phyloP scores from a whole-genome alignment of 2,888 invertebrate species.

The Nemoura dubitans region DNA sequence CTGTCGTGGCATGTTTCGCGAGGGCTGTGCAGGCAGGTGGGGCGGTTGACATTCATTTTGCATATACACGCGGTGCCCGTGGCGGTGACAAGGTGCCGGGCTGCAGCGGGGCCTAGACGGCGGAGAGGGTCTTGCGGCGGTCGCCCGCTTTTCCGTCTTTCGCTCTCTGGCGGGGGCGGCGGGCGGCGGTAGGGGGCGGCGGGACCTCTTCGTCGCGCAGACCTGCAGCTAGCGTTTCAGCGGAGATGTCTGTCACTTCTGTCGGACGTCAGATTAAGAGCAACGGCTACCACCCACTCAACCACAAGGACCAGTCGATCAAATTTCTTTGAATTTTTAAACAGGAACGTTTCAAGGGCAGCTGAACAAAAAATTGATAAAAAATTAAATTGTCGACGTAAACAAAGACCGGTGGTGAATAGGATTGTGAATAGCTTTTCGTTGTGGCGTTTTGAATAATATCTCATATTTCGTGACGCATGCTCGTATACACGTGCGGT shows the following conservation, averaged over 20 bases:
- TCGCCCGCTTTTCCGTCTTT: background rate
- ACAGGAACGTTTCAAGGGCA: background rate
- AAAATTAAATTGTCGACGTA: background rate
- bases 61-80: background rate
- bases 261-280: constrained; percentile 47
- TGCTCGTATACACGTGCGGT: background rate
- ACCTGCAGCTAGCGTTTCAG: background rate
- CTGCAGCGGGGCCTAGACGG: background rate
- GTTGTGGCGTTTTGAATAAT: constrained; percentile 38
- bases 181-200: too few relatives aligned
- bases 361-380: constrained; percentile 53
- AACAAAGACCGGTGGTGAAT: constrained; percentile 2
- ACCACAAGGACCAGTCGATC: constrained; percentile 46
- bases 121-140: background rate
- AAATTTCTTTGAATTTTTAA: constrained; percentile 48
- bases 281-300: background rate
- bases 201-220: background rate
- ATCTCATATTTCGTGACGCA: constrained; percentile 47
- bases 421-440: background rate
- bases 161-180: background rate
- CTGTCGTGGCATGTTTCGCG: background rate
- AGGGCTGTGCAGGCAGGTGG: background rate
- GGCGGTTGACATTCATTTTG: background rate
- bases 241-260: constrained; percentile 46
- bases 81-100: too few relatives aligned